These are phyloP conservation scores for Pterocles gutturalis DNA, from an alignment of 2,113 vertebrate species.

Conservation along the genomic window DNA sequence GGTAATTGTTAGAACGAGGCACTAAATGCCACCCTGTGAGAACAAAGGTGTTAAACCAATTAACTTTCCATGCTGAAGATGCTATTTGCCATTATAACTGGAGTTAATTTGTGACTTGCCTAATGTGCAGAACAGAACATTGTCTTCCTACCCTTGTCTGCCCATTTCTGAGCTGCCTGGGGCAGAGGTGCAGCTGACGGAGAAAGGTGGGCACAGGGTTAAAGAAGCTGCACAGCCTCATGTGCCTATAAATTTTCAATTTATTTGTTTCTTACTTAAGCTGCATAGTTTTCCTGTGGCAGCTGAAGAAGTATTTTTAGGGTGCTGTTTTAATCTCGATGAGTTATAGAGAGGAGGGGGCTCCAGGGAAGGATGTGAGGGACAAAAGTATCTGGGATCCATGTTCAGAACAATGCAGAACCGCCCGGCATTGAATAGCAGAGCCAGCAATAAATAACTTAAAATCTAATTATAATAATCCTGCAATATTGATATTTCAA, in stretches of 20 bases:
- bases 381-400: neutral
- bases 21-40: neutral
- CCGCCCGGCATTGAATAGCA: neutral
- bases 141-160: neutral
- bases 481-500: neutral
- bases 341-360: neutral
- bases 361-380: neutral
- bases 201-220: neutral
- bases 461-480: neutral
- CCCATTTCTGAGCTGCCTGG: neutral
- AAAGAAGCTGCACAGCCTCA: neutral
- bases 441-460: neutral
- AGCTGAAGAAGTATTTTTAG: neutral
- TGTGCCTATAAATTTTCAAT: neutral
- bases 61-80: neutral
- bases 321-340: neutral
- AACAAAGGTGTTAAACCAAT: neutral
- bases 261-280: neutral
- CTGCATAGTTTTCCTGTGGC: accelerated
- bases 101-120: neutral
- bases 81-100: neutral
- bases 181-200: neutral
- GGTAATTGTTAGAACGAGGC: neutral
- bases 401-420: neutral
- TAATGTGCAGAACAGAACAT: neutral